These are phyloP conservation scores for Stenchaetothrips biformis DNA, from an alignment of 2,888 invertebrate species.

Conservation along the genomic window DNA sequence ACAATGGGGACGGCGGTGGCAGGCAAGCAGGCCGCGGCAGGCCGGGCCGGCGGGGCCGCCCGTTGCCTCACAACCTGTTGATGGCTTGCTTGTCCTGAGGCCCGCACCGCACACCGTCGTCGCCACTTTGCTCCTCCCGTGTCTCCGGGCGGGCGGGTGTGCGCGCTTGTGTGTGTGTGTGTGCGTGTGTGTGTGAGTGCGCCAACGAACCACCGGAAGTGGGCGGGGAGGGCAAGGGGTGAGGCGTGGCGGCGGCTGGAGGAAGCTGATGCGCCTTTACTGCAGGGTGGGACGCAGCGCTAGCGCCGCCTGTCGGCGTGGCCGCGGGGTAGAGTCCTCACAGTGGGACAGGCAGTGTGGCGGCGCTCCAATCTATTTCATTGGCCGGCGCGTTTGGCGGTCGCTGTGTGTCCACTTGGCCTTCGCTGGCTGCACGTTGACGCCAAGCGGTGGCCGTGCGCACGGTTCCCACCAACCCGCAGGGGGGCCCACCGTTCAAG, in stretches of 20 bases:
- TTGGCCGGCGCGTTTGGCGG: too few relatives aligned
- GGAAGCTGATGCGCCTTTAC: not conserved
- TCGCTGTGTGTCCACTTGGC: too few relatives aligned
- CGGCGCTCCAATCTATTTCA: too few relatives aligned
- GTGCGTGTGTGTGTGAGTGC: not conserved
- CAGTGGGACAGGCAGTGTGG: too few relatives aligned
- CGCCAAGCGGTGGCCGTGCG: too few relatives aligned
- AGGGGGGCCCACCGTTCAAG: too few relatives aligned
- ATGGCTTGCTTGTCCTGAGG: not conserved
- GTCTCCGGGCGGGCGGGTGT: not conserved
- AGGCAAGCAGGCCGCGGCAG: not conserved
- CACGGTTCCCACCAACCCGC: too few relatives aligned
- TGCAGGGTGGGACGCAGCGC: not conserved
- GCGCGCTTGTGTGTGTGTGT: not conserved
- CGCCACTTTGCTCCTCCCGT: not conserved
- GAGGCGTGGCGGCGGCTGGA: not conserved
- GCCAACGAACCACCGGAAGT: conserved; percentile 1
- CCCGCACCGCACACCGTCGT: not conserved
- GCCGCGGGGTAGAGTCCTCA: too few relatives aligned
- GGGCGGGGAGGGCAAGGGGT: not conserved
- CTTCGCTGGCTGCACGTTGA: too few relatives aligned
- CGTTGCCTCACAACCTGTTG: not conserved
- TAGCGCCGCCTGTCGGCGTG: not conserved
- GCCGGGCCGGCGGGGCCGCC: not conserved
- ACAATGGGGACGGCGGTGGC: not conserved